Evolutionary conservation across 1,140 invertebrate genomes (phyloP), one percentile per base, ranked within the genome.

Genomic region (Drosophila bifasciata): DNA sequence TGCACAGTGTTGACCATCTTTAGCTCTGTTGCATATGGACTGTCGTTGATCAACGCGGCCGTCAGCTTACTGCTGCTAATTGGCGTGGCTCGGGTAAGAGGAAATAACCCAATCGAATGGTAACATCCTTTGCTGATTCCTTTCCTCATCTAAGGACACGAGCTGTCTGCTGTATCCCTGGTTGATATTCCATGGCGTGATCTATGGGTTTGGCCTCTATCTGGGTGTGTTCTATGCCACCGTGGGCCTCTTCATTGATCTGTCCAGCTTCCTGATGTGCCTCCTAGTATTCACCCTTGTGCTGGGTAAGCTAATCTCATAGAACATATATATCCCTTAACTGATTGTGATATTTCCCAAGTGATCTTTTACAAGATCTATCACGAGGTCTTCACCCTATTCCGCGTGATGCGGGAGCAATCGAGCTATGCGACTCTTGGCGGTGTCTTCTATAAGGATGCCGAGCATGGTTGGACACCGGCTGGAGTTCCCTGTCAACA

Each of bases 361-460:
- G 86, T 90, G 28, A 79, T 90, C 49, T 90, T 79, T 45, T 90
- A 83, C 40, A 90, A 90, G 53, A 90, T 88, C 17, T 90, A 90
- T 32, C 79, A 77, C 25, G 88, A 90, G 46, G 66, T 90, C 15
- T 90, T 90, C 36, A 78, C 72, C 5, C 62, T 90, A 16, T 88
- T 79, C 7, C 83, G 83, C 1, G 63, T 81, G 15, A 81, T 89
- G 76, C 67, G 84, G 15, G 78, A 88, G 49, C 63, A 76, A 40
- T 39, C 61, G 19, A 62, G 55, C 52, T 43, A 52, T 1, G 62
- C 32, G 1, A 46, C 16, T 7, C 2, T 59, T 43, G 44, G 49
- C 15, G 48, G 48, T 1, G 36, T 56, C 1, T 83, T 51, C 39
- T 69, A 55, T 6, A 61, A 57, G 19, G 73, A 81, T 51, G 49